phyloP scores from a whole-genome alignment of 92 coral and sea anemone genomes.

The Scolanthus callimorphus region DNA sequence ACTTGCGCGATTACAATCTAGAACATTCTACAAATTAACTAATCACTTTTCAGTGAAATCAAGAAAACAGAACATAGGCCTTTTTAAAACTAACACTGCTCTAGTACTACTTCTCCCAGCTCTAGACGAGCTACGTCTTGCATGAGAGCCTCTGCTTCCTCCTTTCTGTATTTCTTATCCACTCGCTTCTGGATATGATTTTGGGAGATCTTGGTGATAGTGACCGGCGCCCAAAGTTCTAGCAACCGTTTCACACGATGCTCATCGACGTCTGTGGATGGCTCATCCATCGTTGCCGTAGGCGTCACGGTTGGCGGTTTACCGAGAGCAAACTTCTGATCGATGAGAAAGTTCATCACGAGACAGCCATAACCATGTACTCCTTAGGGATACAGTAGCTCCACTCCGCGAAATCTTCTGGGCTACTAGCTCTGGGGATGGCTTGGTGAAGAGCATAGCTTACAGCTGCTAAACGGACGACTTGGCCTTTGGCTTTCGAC shows the following conservation, averaged over 20 bases:
- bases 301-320: too few relatives aligned
- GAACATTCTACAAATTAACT: too few relatives aligned
- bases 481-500: constrained; percentile 59
- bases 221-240: constrained; percentile 45
- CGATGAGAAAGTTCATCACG: constrained; percentile 48
- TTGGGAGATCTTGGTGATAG: constrained; percentile 44
- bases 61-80: too few relatives aligned
- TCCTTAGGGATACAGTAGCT: constrained; percentile 36
- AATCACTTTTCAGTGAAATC: too few relatives aligned
- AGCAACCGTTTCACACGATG: constrained; percentile 39
- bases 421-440: constrained; percentile 5
- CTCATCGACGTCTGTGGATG: constrained; percentile 7
- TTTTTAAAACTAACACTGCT: too few relatives aligned
- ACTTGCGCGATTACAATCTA: too few relatives aligned
- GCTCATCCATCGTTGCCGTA: background rate
- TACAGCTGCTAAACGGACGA: constrained; percentile 54
- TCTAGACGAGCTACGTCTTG: too few relatives aligned
- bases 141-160: too few relatives aligned
- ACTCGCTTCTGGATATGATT: constrained; percentile 54
- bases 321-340: constrained; percentile 58
- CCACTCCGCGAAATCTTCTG: too few relatives aligned
- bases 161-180: constrained; percentile 52
- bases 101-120: too few relatives aligned
- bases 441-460: constrained; percentile 46
- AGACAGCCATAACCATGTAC: constrained; percentile 25